Evolutionary conservation across 2,888 invertebrate genomes (phyloP).

Genomic region (Mythimna ferrago): DNA sequence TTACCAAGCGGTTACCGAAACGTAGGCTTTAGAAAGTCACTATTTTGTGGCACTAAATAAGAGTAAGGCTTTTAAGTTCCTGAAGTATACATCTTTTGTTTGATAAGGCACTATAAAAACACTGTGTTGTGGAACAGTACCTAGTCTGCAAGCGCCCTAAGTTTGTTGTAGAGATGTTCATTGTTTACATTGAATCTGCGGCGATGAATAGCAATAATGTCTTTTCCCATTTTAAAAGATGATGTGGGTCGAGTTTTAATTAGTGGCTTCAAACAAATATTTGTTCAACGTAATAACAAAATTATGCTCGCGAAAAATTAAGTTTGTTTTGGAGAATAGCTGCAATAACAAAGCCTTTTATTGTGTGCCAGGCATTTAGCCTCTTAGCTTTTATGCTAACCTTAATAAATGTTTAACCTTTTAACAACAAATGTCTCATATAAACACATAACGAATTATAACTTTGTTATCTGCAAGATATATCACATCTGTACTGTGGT

Average conservation of each 20-base stretch:
- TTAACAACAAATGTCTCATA: background rate
- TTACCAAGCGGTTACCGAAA: too few species aligned
- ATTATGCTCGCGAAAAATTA: background rate
- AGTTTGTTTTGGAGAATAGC: background rate
- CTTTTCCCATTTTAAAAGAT: background rate
- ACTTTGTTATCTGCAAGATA: background rate
- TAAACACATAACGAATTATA: background rate
- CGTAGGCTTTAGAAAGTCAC: too few species aligned
- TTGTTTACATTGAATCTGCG: slow-evolving; percentile 2
- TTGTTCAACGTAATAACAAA: slow-evolving; percentile 14
- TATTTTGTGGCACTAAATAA: too few species aligned
- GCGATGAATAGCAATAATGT: background rate
- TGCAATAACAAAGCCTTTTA: too few species aligned
- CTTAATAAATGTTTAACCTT: background rate
- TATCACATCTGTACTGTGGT: too few species aligned
- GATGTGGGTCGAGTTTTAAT: slow-evolving; percentile 26
- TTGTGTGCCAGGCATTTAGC: background rate
- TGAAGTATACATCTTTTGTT: background rate
- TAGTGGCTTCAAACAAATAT: slow-evolving; percentile 20
- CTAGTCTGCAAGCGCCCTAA: background rate
- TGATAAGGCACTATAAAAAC: background rate
- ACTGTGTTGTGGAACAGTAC: background rate
- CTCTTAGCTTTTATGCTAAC: background rate
- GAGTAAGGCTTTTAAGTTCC: background rate
- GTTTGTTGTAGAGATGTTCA: background rate